These are phyloP conservation scores for Drosophila diplacantha DNA, from an alignment of 2,888 invertebrate species.

Conservation along the genomic window DNA sequence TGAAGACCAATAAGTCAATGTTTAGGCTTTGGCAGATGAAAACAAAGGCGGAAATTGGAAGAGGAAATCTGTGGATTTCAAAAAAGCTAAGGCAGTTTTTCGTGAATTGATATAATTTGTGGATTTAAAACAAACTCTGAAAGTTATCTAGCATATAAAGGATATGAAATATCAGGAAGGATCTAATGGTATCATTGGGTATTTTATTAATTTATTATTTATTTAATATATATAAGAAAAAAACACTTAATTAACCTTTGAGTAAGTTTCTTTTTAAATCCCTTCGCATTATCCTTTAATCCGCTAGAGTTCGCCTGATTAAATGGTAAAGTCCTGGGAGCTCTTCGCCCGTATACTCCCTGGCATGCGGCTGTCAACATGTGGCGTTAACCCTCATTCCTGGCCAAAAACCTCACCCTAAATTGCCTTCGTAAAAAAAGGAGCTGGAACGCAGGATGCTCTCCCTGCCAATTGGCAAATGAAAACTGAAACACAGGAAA, in stretches of 20 bases:
- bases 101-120: neutral
- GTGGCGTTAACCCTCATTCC: constrained; percentile 36
- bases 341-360: neutral
- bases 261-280: neutral
- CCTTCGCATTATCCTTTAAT: neutral
- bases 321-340: constrained; percentile 19
- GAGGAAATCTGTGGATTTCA: neutral
- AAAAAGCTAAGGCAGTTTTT: neutral
- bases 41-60: neutral
- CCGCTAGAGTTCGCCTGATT: constrained; percentile 13
- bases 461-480: constrained; percentile 35
- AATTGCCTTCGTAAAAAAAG: constrained; percentile 54
- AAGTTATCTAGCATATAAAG: too few species aligned
- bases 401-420: constrained; percentile 21
- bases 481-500: constrained; percentile 45
- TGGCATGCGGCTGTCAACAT: constrained; percentile 41
- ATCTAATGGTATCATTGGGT: too few species aligned
- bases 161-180: too few species aligned
- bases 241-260: neutral
- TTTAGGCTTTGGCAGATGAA: neutral
- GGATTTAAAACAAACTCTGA: neutral
- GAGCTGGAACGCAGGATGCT: constrained; percentile 4
- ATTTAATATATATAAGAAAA: too few species aligned
- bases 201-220: neutral
- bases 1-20: constrained; percentile 4